Evolutionary conservation across 2,113 vertebrate genomes (phyloP).

Genomic region (Dendropsophus ebraccatus): DNA sequence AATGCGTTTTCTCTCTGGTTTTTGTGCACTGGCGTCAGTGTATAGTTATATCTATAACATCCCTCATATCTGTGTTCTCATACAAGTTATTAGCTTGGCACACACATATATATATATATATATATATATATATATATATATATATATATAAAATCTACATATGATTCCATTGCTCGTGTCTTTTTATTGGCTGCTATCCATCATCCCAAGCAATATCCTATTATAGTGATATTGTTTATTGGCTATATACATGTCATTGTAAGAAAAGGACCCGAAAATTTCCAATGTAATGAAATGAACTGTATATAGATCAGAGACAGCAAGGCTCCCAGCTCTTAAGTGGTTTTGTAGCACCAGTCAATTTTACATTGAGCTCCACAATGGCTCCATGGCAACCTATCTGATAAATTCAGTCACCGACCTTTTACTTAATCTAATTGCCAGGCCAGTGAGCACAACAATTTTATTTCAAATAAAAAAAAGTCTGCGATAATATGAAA

Average conservation of each 20-base stretch:
- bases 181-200: background rate
- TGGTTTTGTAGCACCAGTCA: slow-evolving; percentile 8
- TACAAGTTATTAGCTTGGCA: no score
- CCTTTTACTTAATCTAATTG: slow-evolving; percentile 53
- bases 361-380: slow-evolving; percentile 19
- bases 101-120: no score
- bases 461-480: slow-evolving; percentile 23
- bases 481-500: slow-evolving; percentile 20
- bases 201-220: background rate
- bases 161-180: background rate
- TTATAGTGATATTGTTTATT: background rate
- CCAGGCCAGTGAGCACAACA: slow-evolving; percentile 10
- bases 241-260: background rate
- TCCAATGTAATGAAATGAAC: slow-evolving; percentile 9
- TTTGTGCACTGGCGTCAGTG: background rate
- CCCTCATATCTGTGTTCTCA: background rate
- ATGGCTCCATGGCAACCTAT: slow-evolving; percentile 36
- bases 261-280: background rate
- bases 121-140: no score
- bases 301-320: background rate
- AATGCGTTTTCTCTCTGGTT: background rate
- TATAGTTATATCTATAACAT: background rate
- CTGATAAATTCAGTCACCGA: slow-evolving; percentile 25
- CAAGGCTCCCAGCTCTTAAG: background rate
- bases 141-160: background rate